Evolutionary conservation across 2,113 vertebrate genomes (phyloP).

Genomic region (Urocynchramus pylzowi): DNA sequence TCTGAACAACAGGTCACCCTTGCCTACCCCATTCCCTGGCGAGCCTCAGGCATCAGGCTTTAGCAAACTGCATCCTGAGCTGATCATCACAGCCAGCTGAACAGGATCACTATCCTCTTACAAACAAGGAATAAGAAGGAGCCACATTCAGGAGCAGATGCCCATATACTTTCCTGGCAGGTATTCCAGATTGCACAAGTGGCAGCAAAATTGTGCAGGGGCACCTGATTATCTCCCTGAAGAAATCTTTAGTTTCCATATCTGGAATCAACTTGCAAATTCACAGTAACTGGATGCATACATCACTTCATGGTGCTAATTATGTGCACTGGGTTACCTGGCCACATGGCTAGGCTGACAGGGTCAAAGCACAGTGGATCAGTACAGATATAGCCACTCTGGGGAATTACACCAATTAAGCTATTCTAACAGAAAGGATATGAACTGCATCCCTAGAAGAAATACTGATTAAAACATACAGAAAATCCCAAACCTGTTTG

Average conservation of each 20-base stretch:
- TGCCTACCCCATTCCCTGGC: background rate
- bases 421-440: background rate
- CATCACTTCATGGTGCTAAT: background rate
- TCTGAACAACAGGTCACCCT: background rate
- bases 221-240: background rate
- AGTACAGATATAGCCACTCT: background rate
- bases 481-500: background rate
- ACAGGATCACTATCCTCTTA: background rate
- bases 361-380: background rate
- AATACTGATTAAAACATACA: background rate
- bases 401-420: background rate
- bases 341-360: background rate
- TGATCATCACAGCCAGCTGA: background rate
- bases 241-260: background rate
- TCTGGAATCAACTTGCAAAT: background rate
- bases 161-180: background rate
- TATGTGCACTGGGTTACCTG: background rate
- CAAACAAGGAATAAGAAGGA: background rate
- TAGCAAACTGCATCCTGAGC: background rate
- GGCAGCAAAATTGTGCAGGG: background rate
- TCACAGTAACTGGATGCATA: background rate
- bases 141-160: background rate
- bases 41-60: background rate
- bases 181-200: background rate
- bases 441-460: background rate